phyloP scores from a whole-genome alignment of 92 coral and sea anemone species.

The Palythoa heliodiscus region DNA sequence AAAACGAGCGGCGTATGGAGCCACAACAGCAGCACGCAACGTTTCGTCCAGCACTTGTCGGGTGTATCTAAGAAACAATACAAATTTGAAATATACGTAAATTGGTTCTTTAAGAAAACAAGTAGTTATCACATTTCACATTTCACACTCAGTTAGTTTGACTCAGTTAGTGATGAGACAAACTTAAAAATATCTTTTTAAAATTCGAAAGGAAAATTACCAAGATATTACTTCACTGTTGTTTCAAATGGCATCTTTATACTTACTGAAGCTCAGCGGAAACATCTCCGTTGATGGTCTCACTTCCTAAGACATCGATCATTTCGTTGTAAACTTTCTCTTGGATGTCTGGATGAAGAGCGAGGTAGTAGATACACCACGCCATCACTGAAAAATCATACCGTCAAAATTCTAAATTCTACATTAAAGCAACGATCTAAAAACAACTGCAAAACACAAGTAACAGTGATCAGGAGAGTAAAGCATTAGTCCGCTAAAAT shows the following conservation, averaged over 20 bases:
- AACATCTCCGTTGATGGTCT: slow-evolving; percentile 52
- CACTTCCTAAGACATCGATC: slow-evolving; percentile 77
- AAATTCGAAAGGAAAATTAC: no score
- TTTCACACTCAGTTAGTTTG: no score
- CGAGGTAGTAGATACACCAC: slow-evolving; percentile 91
- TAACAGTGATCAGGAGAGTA: no score
- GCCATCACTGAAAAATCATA: slow-evolving; percentile 69
- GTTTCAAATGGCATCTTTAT: no score
- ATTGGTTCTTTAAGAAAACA: neutral
- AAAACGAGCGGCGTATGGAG: slow-evolving; percentile 89
- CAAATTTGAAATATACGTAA: neutral
- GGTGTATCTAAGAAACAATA: slow-evolving; percentile 59
- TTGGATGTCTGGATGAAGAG: slow-evolving; percentile 83
- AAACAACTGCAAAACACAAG: neutral
- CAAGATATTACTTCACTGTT: no score
- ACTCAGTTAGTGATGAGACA: no score
- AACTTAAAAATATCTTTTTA: no score
- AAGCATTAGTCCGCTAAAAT: no score
- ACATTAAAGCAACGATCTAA: neutral
- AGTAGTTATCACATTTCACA: neutral
- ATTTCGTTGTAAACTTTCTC: slow-evolving; percentile 86
- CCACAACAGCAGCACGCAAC: slow-evolving; percentile 75
- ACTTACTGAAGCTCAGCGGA: no score
- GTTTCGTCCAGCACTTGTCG: slow-evolving; percentile 96
- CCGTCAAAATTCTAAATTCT: neutral